These are phyloP conservation scores for Sminthurinus aureus DNA, from an alignment of 2,888 invertebrate genomes.

Conservation along the genomic window DNA sequence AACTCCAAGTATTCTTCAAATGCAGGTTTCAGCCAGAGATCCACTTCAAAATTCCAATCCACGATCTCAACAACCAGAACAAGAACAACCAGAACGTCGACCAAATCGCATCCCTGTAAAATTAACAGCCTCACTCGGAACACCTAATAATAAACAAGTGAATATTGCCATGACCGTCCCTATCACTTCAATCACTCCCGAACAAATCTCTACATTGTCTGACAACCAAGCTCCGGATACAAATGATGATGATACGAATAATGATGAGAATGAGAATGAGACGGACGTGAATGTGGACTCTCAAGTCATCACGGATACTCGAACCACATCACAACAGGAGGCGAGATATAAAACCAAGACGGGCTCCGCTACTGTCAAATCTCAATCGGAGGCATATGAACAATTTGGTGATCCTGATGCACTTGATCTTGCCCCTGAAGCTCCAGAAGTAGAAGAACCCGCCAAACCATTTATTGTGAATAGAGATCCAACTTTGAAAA, in stretches of 20 bases:
- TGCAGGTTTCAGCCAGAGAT: not conserved
- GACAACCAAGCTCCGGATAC: not conserved
- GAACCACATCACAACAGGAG: constrained; percentile 41
- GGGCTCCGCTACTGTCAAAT: constrained; percentile 46
- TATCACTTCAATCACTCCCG: constrained; percentile 29
- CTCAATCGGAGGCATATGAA: constrained; percentile 57
- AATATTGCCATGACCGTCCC: constrained; percentile 33
- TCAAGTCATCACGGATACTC: constrained; percentile 16
- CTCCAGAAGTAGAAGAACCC: not conserved
- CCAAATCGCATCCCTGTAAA: constrained; percentile 28
- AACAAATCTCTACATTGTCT: constrained; percentile 19
- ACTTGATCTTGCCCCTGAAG: not conserved
- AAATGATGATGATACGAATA: too few relatives aligned
- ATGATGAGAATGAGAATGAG: not conserved
- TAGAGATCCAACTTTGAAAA: constrained; percentile 5
- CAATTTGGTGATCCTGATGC: constrained; percentile 29
- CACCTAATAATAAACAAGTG: constrained; percentile 10
- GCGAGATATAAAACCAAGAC: constrained; percentile 48
- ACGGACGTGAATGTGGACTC: constrained; percentile 25
- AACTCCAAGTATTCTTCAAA: not conserved
- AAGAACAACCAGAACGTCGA: not conserved
- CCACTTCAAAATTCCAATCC: not conserved
- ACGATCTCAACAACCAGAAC: not conserved
- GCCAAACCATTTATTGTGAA: constrained; percentile 51
- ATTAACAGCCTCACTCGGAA: constrained; percentile 28